Base-by-base conservation (phyloP, 2,113 vertebrate genomes). In the Argyrosomus japonicus region DNA sequence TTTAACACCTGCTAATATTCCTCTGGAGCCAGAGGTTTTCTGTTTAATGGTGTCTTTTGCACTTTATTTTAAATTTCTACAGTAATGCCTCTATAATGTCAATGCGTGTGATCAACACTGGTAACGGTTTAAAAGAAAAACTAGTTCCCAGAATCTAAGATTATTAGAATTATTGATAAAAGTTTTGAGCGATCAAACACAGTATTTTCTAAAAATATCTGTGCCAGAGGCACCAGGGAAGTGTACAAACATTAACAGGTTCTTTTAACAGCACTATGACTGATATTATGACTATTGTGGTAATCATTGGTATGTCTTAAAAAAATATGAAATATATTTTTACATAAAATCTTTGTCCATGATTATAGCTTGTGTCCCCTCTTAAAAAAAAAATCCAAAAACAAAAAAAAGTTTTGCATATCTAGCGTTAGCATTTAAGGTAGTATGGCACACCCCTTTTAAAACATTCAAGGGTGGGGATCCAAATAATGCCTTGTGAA, bases 401-500 rank as follows among this genome's bases (percentile, higher is more conserved):
- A 93, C 96, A 97, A 90, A 96, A 93, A 96, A 96, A 95, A 93
- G 95, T 97, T 98, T 99, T 99, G 98, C 98, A 98, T 98, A 98
- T 98, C 96, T 96, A 97, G 97, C 96, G 12, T 99, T 97, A 98
- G 97, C 96, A 96, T 99, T 99, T 99, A 99, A 99, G 98, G 98
- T 99, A 99, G 98, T 97, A 99, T 99, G 98, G 97, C 98, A 96
- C 96, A 95, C 96, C 96, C 97, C 96, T 97, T 94, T 93, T 92
- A 93, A 95, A 96, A 97, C 95, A 96, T 96, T 93, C 95, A 95
- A 95, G 95, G 96, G 95, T 93, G 96, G 96, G 96, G 93, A 96
- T 97, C 96, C 96, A 97, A 96, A 96, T 95, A 97, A 97, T 95
- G 96, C 97, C 94, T 96, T 93, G 82, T 94, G 91, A 93, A 93